These are phyloP conservation scores for Keiferia lycopersicella DNA, from an alignment of 2,888 invertebrate genomes.

Conservation along the genomic window DNA sequence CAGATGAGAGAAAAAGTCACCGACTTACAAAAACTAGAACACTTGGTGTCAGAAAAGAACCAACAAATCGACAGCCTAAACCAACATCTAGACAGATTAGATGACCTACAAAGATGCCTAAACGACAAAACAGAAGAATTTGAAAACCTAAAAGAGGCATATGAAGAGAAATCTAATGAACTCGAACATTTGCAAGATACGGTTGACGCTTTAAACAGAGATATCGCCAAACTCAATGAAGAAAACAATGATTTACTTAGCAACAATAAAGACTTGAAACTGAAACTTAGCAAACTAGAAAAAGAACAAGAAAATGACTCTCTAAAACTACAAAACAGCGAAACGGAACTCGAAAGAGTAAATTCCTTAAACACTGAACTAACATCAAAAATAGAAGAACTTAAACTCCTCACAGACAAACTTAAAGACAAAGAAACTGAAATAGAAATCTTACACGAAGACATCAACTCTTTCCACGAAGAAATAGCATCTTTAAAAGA, in stretches of 20 bases:
- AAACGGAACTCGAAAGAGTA: constrained; percentile 62
- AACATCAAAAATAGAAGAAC: constrained; percentile 64
- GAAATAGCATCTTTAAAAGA: constrained; percentile 74
- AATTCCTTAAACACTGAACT: constrained; percentile 66
- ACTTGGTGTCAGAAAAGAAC: constrained; percentile 79
- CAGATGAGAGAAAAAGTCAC: constrained; percentile 74
- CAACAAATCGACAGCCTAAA: constrained; percentile 78
- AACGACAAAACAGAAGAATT: constrained; percentile 75
- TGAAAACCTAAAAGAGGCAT: constrained; percentile 69
- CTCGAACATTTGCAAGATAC: constrained; percentile 67
- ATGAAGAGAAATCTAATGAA: constrained; percentile 71
- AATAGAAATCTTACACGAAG: constrained; percentile 78
- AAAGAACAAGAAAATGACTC: constrained; percentile 73
- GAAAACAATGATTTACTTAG: constrained; percentile 66
- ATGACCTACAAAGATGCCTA: constrained; percentile 73
- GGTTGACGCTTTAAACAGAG: constrained; percentile 57
- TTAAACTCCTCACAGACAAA: constrained; percentile 66
- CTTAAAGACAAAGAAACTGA: constrained; percentile 78
- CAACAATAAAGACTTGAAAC: constrained; percentile 63
- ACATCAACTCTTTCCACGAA: constrained; percentile 73
- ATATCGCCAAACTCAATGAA: constrained; percentile 64
- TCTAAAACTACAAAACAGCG: constrained; percentile 64
- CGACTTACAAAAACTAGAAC: constrained; percentile 76
- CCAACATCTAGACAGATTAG: constrained; percentile 72
- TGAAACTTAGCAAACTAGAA: constrained; percentile 66